Conservation (phyloP, 2,113 vertebrate genomes). For the Dasyurus viverrinus region DNA sequence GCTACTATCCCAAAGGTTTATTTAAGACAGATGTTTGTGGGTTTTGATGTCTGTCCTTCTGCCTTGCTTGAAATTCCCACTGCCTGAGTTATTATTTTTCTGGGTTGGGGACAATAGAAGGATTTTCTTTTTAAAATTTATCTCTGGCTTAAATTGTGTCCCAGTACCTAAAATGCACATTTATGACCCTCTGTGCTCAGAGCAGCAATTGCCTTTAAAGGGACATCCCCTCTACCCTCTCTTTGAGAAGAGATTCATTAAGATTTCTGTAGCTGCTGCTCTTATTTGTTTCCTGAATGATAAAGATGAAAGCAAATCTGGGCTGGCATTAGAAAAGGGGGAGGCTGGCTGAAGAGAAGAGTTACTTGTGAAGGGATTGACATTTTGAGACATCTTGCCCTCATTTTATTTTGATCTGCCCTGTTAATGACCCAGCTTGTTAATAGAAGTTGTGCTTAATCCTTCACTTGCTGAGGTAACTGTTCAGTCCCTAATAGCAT, state of each 20-base stretch:
- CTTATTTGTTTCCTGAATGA: neutral
- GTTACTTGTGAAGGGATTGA: neutral
- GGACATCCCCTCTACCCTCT: neutral
- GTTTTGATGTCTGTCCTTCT: neutral
- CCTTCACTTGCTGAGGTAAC: neutral
- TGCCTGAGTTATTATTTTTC: neutral
- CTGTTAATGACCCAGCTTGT: slow-evolving; percentile 14
- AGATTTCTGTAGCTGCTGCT: neutral
- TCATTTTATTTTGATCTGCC: slow-evolving; percentile 10
- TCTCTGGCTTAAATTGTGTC: neutral
- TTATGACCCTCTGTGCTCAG: neutral
- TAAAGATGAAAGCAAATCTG: neutral
- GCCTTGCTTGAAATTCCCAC: neutral
- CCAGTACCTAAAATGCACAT: neutral
- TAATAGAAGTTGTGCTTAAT: neutral
- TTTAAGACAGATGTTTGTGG: neutral
- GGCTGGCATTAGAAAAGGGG: neutral
- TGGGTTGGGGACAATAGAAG: neutral
- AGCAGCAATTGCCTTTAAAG: neutral
- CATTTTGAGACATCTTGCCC: slow-evolving; percentile 1
- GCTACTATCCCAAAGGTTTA: neutral
- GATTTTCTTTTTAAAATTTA: neutral
- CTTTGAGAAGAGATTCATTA: neutral
- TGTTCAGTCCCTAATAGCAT: neutral
- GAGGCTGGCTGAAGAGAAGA: neutral